A percentile compares a stretch with the other conserved stretches of the same genome.
phyloP scores from a whole-genome alignment of 2,888 invertebrate species.

The Bembecia ichneumoniformis region DNA sequence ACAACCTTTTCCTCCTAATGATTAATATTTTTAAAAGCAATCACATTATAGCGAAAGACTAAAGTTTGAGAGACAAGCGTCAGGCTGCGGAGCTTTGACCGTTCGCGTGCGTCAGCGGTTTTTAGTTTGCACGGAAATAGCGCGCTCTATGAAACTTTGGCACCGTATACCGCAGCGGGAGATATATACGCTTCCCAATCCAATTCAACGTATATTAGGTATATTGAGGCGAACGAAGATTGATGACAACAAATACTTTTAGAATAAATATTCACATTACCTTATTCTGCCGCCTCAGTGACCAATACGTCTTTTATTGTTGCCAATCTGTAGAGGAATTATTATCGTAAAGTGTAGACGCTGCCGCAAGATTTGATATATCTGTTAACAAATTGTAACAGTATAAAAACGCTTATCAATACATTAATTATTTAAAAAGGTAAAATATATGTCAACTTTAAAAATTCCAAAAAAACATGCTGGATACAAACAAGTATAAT shows the following conservation, averaged over 20 bases:
- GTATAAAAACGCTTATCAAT: no score
- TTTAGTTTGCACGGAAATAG: conserved; percentile 43
- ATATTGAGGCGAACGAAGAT: conserved; percentile 15
- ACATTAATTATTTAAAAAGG: no score
- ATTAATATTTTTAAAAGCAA: conserved; percentile 2
- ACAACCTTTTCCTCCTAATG: conserved; percentile 18
- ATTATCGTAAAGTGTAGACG: no score
- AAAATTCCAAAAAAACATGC: no score
- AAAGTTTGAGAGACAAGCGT: conserved; percentile 8
- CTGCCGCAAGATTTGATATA: no score
- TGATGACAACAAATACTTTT: conserved; percentile 2
- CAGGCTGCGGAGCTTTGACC: conserved; percentile 39
- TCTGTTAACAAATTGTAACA: no score
- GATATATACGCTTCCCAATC: conserved; percentile 30
- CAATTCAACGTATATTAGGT: conserved; percentile 4
- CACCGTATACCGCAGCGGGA: conserved; percentile 50
- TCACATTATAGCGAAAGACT: background rate
- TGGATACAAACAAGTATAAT: no score
- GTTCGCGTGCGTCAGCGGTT: conserved; percentile 32
- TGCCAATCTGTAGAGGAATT: no score
- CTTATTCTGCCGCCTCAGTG: no score
- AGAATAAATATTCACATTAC: no score
- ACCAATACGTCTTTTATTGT: no score
- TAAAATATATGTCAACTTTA: no score
- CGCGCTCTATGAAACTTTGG: conserved; percentile 45